Conservation (phyloP, 2,113 vertebrate genomes). For the Nannobrachium achirus region DNA sequence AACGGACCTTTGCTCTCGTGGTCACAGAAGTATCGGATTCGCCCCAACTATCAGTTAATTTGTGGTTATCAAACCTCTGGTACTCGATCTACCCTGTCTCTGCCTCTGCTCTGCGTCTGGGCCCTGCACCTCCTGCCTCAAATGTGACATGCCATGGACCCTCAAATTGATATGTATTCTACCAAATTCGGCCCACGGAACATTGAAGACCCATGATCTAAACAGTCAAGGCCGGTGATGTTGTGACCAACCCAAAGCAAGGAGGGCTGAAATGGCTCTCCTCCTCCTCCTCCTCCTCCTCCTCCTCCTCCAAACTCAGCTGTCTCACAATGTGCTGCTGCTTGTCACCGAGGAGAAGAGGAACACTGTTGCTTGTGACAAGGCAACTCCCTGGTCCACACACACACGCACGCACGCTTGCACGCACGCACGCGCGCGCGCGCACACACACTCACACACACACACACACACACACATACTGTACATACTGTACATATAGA, state of each 20-base stretch:
- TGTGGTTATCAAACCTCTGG: too few species aligned
- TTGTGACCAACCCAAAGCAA: slow-evolving; percentile 65
- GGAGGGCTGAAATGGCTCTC: slow-evolving; percentile 41
- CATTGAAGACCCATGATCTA: too few species aligned
- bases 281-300: slow-evolving; percentile 66
- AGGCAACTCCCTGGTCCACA: slow-evolving; percentile 42
- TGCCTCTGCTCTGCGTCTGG: too few species aligned
- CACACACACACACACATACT: background rate
- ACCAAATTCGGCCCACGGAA: too few species aligned
- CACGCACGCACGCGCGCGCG: slow-evolving; percentile 21
- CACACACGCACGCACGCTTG: slow-evolving; percentile 4
- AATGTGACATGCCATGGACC: too few species aligned
- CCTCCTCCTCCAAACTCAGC: slow-evolving; percentile 77
- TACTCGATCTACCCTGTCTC: too few species aligned
- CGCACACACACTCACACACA: background rate
- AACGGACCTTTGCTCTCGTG: too few species aligned
- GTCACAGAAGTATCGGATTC: too few species aligned
- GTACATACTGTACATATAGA: background rate
- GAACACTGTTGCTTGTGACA: slow-evolving; percentile 64
- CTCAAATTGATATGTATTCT: too few species aligned
- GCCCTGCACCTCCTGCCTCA: too few species aligned
- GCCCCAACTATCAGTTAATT: too few species aligned
- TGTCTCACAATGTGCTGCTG: slow-evolving; percentile 92
- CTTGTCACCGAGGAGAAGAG: slow-evolving; percentile 84
- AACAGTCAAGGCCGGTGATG: slow-evolving; percentile 64